Evolutionary conservation across 2,888 invertebrate genomes (phyloP).

Genomic region (Napeogenes inachia): DNA sequence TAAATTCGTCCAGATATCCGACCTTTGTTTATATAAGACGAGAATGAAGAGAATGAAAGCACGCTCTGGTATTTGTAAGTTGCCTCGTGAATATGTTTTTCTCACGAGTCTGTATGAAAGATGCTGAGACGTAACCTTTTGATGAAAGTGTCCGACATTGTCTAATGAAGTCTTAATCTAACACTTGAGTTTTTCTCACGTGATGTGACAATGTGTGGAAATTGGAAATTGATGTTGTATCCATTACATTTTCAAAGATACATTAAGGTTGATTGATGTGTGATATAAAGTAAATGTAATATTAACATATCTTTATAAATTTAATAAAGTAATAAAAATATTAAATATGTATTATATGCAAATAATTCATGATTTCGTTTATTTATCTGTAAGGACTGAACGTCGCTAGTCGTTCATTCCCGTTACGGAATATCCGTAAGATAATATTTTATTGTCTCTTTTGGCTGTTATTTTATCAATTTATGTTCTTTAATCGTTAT

Average conservation of each 20-base stretch:
- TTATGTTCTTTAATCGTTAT: conserved; percentile 15
- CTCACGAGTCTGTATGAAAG: conserved; percentile 47
- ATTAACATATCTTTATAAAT: background rate
- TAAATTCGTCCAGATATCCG: conserved; percentile 30
- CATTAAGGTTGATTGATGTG: conserved; percentile 6
- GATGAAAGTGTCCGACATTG: conserved; percentile 53
- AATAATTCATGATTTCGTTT: too few relatives aligned
- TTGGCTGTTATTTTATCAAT: conserved; percentile 21
- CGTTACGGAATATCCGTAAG: conserved; percentile 18
- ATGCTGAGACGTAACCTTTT: conserved; percentile 44
- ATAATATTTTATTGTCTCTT: conserved; percentile 25
- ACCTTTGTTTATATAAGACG: conserved; percentile 65
- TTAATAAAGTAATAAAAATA: background rate
- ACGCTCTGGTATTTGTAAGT: conserved; percentile 50
- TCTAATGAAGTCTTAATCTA: conserved; percentile 39
- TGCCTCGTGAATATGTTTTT: conserved; percentile 55
- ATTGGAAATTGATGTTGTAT: conserved; percentile 20
- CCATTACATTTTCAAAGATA: background rate
- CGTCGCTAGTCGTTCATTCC: conserved; percentile 12
- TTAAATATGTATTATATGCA: too few relatives aligned
- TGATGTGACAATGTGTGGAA: conserved; percentile 17
- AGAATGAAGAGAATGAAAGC: conserved; percentile 45
- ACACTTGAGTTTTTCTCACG: conserved; percentile 24
- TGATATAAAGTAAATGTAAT: background rate
- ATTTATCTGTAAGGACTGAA: too few relatives aligned